These are phyloP conservation scores for Holacanthus passer DNA, from an alignment of 2,113 vertebrate species.

Conservation along the genomic window DNA sequence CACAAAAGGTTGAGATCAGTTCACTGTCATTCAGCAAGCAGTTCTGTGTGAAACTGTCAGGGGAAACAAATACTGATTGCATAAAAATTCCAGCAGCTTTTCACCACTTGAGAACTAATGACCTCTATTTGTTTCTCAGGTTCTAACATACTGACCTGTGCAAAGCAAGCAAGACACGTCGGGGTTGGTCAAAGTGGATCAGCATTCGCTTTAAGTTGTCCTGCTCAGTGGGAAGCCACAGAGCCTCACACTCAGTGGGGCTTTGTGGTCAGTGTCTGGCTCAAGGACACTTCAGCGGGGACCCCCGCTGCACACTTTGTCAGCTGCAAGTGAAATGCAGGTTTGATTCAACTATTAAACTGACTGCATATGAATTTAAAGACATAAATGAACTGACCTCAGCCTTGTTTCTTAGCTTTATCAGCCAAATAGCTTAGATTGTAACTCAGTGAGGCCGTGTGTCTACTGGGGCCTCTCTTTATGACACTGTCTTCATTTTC, in stretches of 20 bases:
- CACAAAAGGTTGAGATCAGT: slow-evolving; percentile 45
- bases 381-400: slow-evolving; percentile 40
- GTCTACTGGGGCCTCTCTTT: slow-evolving; percentile 32
- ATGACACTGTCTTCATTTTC: not conserved
- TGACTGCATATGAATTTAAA: not conserved
- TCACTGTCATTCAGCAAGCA: slow-evolving; percentile 7
- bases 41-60: not conserved
- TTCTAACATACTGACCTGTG: not conserved
- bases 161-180: slow-evolving; percentile 9
- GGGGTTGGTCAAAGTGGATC: not conserved
- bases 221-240: not conserved
- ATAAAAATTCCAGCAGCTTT: slow-evolving; percentile 41
- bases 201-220: not conserved
- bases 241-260: not conserved
- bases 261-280: slow-evolving; percentile 47
- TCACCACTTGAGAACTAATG: not conserved
- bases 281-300: slow-evolving; percentile 63
- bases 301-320: not conserved
- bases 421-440: slow-evolving; percentile 37
- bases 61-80: slow-evolving; percentile 32
- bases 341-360: not conserved
- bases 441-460: not conserved
- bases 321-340: not conserved
- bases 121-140: not conserved
- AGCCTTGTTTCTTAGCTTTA: slow-evolving; percentile 33